These are phyloP conservation scores for Limnothrissa miodon DNA, from an alignment of 2,113 vertebrate species.

Conservation along the genomic window DNA sequence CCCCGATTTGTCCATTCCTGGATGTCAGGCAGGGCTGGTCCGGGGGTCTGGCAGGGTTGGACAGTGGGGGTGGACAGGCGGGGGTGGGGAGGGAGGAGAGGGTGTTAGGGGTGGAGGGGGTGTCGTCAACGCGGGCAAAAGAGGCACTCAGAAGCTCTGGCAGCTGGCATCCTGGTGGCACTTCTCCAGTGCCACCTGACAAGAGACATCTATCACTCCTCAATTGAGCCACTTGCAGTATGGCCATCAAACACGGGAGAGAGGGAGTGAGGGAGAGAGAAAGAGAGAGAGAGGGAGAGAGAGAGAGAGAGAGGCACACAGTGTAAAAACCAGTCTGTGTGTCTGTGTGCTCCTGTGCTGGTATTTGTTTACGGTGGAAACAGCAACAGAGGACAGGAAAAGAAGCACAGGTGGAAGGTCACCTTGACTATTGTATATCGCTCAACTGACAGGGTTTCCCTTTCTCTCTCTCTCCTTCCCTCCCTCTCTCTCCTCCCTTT, in stretches of 20 bases:
- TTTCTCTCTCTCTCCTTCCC: neutral
- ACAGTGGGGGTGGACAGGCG: no score
- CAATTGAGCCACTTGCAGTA: conserved; percentile 75
- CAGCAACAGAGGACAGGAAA: conserved; percentile 19
- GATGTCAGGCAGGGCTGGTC: conserved; percentile 4
- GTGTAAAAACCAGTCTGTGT: conserved; percentile 15
- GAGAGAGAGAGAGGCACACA: conserved; percentile 42
- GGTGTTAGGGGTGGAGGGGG: neutral
- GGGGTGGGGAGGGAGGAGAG: neutral
- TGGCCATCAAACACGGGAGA: neutral
- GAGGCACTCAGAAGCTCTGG: conserved; percentile 44
- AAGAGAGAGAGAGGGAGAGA: conserved; percentile 38
- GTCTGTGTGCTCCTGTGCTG: neutral
- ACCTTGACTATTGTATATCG: conserved; percentile 9
- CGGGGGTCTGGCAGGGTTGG: neutral
- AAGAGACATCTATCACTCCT: conserved; percentile 82
- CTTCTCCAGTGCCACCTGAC: conserved; percentile 74
- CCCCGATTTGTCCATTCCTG: conserved; percentile 17
- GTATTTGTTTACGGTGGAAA: neutral
- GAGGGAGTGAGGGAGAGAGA: conserved; percentile 37
- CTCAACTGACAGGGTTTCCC: conserved; percentile 4
- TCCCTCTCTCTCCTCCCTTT: neutral
- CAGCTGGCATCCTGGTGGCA: conserved; percentile 76
- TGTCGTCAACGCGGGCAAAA: neutral
- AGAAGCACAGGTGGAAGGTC: neutral